phyloP scores from a whole-genome alignment of 2,797 vertebrate species.

The Buphagus erythrorhynchus region DNA sequence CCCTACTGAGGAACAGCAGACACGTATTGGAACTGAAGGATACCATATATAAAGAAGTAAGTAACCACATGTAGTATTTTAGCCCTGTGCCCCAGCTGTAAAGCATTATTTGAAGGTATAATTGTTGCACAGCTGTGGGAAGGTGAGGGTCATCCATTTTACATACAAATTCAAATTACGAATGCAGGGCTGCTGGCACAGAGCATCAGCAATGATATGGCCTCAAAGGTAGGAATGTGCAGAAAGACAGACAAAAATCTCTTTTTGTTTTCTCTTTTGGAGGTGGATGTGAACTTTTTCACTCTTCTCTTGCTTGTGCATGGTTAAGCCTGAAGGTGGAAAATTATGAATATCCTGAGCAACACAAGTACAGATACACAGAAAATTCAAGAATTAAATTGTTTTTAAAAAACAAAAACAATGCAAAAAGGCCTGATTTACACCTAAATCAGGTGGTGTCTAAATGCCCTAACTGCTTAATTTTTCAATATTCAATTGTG shows the following conservation, averaged over 20 bases:
- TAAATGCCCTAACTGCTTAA: background rate
- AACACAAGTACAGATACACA: background rate
- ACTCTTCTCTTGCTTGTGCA: background rate
- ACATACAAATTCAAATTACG: constrained; percentile 76
- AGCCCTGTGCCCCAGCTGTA: constrained; percentile 72
- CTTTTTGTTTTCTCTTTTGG: constrained; percentile 2
- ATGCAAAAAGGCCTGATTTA: background rate
- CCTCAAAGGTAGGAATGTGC: constrained; percentile 52
- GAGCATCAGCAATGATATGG: constrained; percentile 28
- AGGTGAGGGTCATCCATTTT: constrained; percentile 67
- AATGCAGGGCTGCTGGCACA: constrained; percentile 64
- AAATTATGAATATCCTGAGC: background rate
- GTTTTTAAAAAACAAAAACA: background rate
- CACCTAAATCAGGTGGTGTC: background rate
- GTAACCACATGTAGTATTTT: constrained; percentile 70
- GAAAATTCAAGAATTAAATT: background rate
- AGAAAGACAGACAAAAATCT: constrained; percentile 35
- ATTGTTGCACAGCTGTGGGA: constrained; percentile 68
- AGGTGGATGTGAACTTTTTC: background rate
- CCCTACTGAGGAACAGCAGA: constrained; percentile 70
- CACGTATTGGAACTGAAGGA: constrained; percentile 66
- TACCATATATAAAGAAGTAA: constrained; percentile 48
- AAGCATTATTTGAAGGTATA: constrained; percentile 75
- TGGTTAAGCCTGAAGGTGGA: background rate
- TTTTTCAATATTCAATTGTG: background rate